Percentiles rank a stretch among this genome's conserved stretches.
Evolutionary conservation across 2,113 vertebrate genomes (phyloP).

Genomic region (Gobius niger): DNA sequence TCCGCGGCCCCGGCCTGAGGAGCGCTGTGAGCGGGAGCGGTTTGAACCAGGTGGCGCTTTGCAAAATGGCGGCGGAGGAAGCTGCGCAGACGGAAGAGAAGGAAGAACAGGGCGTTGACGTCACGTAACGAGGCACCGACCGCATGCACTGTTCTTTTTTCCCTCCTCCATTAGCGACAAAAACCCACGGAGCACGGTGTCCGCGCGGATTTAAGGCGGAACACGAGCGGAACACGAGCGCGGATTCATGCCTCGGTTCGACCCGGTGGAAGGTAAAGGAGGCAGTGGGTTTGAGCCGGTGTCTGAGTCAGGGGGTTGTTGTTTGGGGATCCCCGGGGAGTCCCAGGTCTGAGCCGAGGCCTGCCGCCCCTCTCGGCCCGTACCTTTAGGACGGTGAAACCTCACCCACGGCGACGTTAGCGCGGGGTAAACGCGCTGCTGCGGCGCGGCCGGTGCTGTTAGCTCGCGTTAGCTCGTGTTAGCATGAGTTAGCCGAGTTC

Average conservation of each 20-base stretch:
- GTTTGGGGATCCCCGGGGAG: background rate
- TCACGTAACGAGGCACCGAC: conserved; percentile 1
- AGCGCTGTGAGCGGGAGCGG: background rate
- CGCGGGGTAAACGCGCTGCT: background rate
- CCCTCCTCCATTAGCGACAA: background rate
- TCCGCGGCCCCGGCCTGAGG: background rate
- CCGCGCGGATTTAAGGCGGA: background rate
- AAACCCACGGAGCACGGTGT: background rate
- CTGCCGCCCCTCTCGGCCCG: background rate
- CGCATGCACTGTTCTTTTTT: conserved; percentile 18
- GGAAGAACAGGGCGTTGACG: conserved; percentile 41
- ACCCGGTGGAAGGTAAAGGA: conserved; percentile 5
- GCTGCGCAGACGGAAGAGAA: background rate
- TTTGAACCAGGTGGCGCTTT: conserved; percentile 42
- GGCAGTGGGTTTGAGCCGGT: background rate
- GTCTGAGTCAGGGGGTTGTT: background rate
- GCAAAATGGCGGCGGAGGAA: conserved; percentile 51
- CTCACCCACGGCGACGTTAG: background rate
- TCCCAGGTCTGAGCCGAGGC: background rate
- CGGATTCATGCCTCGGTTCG: conserved; percentile 1
- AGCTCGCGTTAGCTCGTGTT: background rate
- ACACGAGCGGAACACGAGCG: background rate
- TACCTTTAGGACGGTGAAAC: background rate
- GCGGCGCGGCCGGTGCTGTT: background rate
- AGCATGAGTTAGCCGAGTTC: background rate